These are phyloP conservation scores for Syngnathus acus DNA, from an alignment of 2,797 vertebrate species.

Conservation along the genomic window DNA sequence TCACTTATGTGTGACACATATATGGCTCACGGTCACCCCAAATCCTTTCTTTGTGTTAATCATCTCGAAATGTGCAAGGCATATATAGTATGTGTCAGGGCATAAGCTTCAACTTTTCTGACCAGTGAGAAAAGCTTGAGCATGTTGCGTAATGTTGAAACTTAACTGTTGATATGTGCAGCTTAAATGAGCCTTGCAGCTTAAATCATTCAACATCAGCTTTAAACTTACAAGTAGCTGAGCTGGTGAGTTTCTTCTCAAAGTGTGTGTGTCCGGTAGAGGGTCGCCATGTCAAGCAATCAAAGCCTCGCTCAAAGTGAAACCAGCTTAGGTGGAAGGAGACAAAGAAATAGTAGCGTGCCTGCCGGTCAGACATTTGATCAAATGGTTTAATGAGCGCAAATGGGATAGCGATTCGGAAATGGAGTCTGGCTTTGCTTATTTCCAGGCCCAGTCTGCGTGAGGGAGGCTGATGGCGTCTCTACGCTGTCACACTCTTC, in stretches of 20 bases:
- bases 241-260: constrained; percentile 38
- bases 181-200: constrained; percentile 49
- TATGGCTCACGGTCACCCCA: constrained; percentile 50
- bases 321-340: constrained; percentile 14
- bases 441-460: constrained; percentile 6
- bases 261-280: neutral
- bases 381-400: neutral
- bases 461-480: neutral
- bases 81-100: constrained; percentile 35
- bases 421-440: constrained; percentile 3
- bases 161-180: constrained; percentile 50
- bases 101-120: constrained; percentile 46
- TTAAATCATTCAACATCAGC: constrained; percentile 52
- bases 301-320: constrained; percentile 20
- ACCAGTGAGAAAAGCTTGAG: constrained; percentile 51
- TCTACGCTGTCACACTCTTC: constrained; percentile 2
- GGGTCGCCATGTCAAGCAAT: neutral
- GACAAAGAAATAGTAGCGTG: neutral
- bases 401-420: constrained; percentile 5
- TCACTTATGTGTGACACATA: constrained; percentile 49
- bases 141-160: constrained; percentile 39
- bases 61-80: neutral
- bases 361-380: neutral
- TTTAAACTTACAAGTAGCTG: constrained; percentile 48
- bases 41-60: constrained; percentile 42